Percentiles rank a stretch among this genome's conserved stretches.
phyloP scores from a whole-genome alignment of 2,797 vertebrate species.

The Spheniscus humboldti region DNA sequence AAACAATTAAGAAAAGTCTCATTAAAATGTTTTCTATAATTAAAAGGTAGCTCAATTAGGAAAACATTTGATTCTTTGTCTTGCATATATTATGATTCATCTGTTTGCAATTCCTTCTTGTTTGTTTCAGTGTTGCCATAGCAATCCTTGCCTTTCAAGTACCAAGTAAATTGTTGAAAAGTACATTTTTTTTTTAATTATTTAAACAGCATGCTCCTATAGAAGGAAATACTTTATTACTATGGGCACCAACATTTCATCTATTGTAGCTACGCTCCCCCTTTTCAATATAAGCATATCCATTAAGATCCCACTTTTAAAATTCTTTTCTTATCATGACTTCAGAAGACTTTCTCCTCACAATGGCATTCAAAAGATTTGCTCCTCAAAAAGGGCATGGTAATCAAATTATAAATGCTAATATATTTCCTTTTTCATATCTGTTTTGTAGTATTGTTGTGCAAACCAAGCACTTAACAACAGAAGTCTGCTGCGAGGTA shows the following conservation, averaged over 20 bases:
- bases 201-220: not conserved
- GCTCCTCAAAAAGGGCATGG: not conserved
- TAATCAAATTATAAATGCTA: not conserved
- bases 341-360: not conserved
- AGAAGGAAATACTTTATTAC: not conserved
- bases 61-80: not conserved
- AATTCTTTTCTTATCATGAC: not conserved
- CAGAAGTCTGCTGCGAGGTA: not conserved
- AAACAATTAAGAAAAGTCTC: not conserved
- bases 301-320: not conserved
- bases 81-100: not conserved
- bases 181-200: not conserved
- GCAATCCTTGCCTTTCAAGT: not conserved
- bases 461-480: not conserved
- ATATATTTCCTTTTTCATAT: not conserved
- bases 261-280: not conserved
- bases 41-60: not conserved
- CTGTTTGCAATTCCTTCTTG: not conserved
- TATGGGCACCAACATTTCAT: not conserved
- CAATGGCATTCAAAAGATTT: not conserved
- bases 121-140: not conserved
- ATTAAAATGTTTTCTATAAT: not conserved
- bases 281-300: not conserved
- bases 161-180: not conserved
- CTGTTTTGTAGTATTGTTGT: not conserved